A percentile compares a stretch with the other conserved stretches of the same genome.
phyloP scores from a whole-genome alignment of 2,113 vertebrate genomes.

The Furnarius figulus region DNA sequence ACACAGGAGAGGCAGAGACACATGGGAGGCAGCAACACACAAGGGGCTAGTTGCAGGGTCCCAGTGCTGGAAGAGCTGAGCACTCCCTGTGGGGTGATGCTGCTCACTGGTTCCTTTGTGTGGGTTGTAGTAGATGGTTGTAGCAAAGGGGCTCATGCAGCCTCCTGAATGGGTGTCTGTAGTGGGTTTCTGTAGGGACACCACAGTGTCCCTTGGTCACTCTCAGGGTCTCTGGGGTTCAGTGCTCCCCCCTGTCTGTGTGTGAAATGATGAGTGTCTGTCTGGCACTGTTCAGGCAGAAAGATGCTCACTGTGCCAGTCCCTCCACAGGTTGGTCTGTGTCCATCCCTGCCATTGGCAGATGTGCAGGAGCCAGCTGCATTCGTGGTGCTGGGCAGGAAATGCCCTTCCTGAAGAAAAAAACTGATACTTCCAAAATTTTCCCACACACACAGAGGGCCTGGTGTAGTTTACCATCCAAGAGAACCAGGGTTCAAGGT shows the following conservation, averaged over 20 bases:
- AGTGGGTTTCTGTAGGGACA: too few species aligned
- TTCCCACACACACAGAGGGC: fast-evolving
- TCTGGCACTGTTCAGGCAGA: neutral
- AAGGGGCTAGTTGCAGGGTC: neutral
- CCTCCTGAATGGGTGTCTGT: fast-evolving
- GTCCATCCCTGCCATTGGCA: neutral
- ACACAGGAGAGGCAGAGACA: too few species aligned
- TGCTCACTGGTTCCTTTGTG: neutral
- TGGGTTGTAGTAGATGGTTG: neutral
- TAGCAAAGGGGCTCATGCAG: neutral
- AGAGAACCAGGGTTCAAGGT: neutral
- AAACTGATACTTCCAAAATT: neutral
- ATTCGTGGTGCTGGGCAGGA: neutral
- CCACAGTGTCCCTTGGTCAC: neutral
- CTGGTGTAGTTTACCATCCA: neutral
- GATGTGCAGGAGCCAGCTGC: neutral
- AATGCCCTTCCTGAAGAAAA: neutral
- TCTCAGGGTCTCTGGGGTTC: neutral
- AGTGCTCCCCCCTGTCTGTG: neutral
- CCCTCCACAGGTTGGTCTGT: fast-evolving
- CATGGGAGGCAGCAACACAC: neutral
- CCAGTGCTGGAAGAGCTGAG: neutral
- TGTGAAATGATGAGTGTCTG: neutral
- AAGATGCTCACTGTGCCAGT: neutral
- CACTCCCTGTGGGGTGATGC: neutral